Conservation (phyloP, 2,113 vertebrate species). For the Erythrocercus mccallii region DNA sequence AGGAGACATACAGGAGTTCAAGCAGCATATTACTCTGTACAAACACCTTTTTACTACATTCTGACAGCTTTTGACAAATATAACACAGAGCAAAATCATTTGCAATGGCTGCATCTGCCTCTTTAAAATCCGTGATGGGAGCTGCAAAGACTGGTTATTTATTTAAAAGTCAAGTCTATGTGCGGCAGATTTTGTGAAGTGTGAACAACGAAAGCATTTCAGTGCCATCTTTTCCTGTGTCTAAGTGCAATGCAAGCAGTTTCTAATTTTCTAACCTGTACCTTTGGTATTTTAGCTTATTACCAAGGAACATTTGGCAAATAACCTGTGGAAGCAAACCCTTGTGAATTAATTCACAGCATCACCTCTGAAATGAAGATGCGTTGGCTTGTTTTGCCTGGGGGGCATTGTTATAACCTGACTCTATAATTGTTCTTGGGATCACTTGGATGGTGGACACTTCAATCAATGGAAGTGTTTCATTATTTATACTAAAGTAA, state of each 20-base stretch:
- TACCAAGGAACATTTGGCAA: neutral
- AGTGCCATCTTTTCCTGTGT: neutral
- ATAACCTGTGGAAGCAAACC: neutral
- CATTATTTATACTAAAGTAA: neutral
- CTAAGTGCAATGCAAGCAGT: neutral
- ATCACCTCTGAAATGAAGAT: neutral
- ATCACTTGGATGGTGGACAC: neutral
- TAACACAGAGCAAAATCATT: conserved; percentile 48
- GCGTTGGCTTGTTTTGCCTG: neutral
- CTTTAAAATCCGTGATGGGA: conserved; percentile 30
- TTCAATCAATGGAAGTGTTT: neutral
- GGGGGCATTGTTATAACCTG: neutral
- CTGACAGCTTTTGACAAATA: conserved; percentile 61
- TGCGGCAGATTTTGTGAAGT: conserved; percentile 23
- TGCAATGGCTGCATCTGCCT: conserved; percentile 54
- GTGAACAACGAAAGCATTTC: conserved; percentile 11
- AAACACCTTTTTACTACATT: conserved; percentile 47
- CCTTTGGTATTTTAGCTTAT: neutral
- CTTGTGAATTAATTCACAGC: neutral
- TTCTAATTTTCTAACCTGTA: neutral
- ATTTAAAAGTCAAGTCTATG: conserved; percentile 29
- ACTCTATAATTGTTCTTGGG: neutral
- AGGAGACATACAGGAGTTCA: conserved; percentile 33
- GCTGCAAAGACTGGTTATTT: conserved; percentile 29
- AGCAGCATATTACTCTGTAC: conserved; percentile 30